These are phyloP conservation scores for Mustela nigripes DNA, from an alignment of 2,113 vertebrate genomes.

Conservation along the genomic window DNA sequence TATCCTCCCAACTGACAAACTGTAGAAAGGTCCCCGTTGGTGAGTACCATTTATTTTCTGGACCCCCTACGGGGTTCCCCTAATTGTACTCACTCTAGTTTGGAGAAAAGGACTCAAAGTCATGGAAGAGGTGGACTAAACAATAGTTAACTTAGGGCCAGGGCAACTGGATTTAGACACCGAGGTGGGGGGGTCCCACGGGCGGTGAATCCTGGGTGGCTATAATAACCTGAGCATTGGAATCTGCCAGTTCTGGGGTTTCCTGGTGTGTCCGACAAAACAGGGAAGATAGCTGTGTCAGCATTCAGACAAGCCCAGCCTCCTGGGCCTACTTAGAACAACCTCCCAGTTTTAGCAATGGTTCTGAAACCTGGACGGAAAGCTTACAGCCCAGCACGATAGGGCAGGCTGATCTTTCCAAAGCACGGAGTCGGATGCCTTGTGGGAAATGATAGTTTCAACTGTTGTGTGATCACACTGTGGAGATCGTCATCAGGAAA, in stretches of 20 bases:
- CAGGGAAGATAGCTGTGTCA: neutral
- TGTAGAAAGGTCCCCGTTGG: neutral
- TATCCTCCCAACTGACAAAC: neutral
- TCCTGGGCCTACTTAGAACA: neutral
- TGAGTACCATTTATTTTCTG: neutral
- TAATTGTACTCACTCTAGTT: neutral
- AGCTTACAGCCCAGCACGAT: neutral
- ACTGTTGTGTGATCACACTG: neutral
- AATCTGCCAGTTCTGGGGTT: neutral
- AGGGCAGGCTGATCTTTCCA: neutral
- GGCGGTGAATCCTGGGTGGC: neutral
- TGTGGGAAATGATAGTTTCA: neutral
- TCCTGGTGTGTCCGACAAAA: neutral
- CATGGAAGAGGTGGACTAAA: neutral
- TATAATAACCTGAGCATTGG: neutral
- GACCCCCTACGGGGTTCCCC: neutral
- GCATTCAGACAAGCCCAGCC: neutral
- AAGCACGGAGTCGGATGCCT: neutral
- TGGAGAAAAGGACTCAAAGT: neutral
- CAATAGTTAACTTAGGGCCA: neutral
- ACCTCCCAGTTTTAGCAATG: neutral
- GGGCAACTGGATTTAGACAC: neutral
- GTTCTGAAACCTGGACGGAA: neutral
- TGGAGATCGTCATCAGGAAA: neutral
- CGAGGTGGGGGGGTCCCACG: no score